Evolutionary conservation across 2,888 invertebrate genomes (phyloP).

Genomic region (Xestia ashworthii): DNA sequence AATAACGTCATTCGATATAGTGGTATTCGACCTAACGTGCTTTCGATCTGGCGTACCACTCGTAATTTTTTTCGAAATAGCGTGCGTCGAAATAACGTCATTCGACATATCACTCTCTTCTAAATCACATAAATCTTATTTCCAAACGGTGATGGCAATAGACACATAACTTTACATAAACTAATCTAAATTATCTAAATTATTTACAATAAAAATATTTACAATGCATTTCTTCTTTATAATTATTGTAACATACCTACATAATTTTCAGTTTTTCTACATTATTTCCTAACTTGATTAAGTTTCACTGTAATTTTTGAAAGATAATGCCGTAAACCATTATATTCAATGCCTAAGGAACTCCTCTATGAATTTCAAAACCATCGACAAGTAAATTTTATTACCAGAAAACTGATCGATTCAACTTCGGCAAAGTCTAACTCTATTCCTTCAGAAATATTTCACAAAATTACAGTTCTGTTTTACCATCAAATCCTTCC

Average conservation of each 20-base stretch:
- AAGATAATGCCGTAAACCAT: neutral
- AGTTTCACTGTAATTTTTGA: slow-evolving; percentile 4
- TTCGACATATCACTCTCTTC: too few species aligned
- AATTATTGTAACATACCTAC: slow-evolving; percentile 15
- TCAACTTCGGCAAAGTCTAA: slow-evolving; percentile 5
- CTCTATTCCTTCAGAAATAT: slow-evolving; percentile 23
- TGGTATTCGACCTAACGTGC: too few species aligned
- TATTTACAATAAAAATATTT: slow-evolving; percentile 53
- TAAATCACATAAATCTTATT: slow-evolving; percentile 11
- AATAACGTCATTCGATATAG: too few species aligned
- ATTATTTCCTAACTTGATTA: slow-evolving; percentile 21
- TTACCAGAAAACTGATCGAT: slow-evolving; percentile 21
- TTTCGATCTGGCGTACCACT: too few species aligned
- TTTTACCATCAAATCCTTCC: slow-evolving; percentile 74
- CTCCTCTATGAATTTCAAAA: slow-evolving; percentile 13
- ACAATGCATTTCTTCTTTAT: slow-evolving; percentile 46
- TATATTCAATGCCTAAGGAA: slow-evolving; percentile 3
- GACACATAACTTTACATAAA: slow-evolving; percentile 10
- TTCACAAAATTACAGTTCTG: slow-evolving; percentile 46
- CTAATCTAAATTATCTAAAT: slow-evolving; percentile 16
- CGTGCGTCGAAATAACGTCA: too few species aligned
- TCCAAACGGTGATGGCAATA: neutral
- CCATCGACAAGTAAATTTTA: slow-evolving; percentile 9
- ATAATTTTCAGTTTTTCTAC: slow-evolving; percentile 32
- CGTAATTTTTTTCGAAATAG: too few species aligned